Conservation (phyloP, 2,888 invertebrate genomes). For the Orchesellides sinensis region DNA sequence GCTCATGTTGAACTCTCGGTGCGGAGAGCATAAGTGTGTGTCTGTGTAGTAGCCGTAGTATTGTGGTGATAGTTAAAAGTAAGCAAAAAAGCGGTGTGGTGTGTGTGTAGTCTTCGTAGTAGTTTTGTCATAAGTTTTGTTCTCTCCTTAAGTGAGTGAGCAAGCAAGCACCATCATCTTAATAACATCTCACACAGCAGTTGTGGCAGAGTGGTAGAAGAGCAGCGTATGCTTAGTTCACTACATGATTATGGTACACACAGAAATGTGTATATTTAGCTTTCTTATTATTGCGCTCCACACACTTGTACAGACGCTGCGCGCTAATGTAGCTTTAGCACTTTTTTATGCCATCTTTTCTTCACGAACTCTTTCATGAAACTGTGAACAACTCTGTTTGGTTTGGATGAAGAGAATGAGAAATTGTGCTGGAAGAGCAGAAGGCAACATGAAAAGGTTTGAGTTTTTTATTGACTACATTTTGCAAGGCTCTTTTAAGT, state of each 20-base stretch:
- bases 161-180: conserved; percentile 52
- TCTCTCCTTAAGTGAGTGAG: conserved; percentile 55
- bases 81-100: conserved; percentile 13
- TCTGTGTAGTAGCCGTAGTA: conserved; percentile 19
- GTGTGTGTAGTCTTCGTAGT: conserved; percentile 10
- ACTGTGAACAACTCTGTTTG: conserved; percentile 27
- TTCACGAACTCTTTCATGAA: background rate
- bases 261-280: background rate
- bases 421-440: background rate
- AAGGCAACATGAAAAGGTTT: background rate
- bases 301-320: conserved; percentile 3
- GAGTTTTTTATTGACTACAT: no score
- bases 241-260: conserved; percentile 3
- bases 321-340: background rate
- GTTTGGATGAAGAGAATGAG: background rate
- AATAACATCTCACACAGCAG: conserved; percentile 50
- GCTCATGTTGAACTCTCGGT: conserved; percentile 53
- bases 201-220: conserved; percentile 30
- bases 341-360: background rate
- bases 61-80: conserved; percentile 39
- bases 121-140: conserved; percentile 47
- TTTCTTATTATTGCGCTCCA: background rate
- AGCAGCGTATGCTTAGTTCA: conserved; percentile 14
- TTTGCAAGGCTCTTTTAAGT: no score
- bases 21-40: conserved; percentile 19